A percentile compares a stretch with the other conserved stretches of the same genome.
Conservation (phyloP, 2,113 vertebrate genomes). For the Sigmodon hispidus region DNA sequence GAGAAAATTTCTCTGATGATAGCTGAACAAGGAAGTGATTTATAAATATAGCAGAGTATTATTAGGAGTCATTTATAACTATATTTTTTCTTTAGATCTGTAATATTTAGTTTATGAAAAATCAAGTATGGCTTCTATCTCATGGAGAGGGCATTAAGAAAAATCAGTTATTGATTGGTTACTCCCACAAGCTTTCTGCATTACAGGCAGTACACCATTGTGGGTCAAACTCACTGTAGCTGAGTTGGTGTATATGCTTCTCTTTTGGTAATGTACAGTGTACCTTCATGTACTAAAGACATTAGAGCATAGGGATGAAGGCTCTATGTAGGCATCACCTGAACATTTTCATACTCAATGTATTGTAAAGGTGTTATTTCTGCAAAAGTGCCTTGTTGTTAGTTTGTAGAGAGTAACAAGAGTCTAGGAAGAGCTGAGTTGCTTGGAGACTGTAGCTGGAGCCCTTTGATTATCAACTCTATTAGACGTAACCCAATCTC, state of each 20-base stretch:
- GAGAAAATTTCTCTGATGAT: no score
- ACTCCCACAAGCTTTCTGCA: neutral
- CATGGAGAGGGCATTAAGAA: neutral
- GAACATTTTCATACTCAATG: neutral
- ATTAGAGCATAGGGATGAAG: neutral
- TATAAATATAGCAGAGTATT: neutral
- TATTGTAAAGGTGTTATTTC: neutral
- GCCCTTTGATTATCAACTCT: neutral
- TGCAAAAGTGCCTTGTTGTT: neutral
- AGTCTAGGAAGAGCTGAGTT: neutral
- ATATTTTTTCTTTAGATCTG: neutral
- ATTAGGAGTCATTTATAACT: neutral
- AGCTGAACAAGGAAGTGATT: neutral
- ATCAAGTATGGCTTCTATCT: neutral
- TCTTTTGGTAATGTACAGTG: neutral
- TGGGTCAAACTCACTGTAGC: neutral
- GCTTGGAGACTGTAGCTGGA: neutral
- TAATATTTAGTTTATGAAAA: neutral
- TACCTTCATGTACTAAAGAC: neutral
- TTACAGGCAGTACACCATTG: neutral
- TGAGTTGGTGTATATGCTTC: neutral
- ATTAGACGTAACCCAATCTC: neutral
- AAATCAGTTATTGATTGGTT: neutral
- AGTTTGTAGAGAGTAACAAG: neutral
- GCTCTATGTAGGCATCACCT: neutral